Evolutionary conservation across 2,888 invertebrate species (phyloP).

Genomic region (Leptinotarsa haldemani): DNA sequence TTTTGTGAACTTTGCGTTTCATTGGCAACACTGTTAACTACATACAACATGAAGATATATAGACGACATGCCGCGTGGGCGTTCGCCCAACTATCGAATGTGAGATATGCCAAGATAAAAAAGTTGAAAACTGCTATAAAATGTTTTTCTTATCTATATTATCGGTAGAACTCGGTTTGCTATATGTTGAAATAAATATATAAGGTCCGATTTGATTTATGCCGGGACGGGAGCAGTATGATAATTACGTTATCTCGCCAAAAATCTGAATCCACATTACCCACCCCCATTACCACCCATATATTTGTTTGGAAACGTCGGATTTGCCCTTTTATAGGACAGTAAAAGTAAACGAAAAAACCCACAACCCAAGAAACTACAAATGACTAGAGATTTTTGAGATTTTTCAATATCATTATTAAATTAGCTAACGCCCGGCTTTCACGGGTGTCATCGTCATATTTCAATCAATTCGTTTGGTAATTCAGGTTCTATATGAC

Average conservation of each 20-base stretch:
- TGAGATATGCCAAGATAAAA: conserved; percentile 59
- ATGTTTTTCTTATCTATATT: conserved; percentile 53
- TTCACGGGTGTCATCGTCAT: too few relatives aligned
- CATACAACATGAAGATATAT: conserved; percentile 59
- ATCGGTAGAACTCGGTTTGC: conserved; percentile 47
- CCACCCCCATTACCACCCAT: neutral
- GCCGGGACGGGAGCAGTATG: conserved; percentile 32
- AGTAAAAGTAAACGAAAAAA: too few relatives aligned
- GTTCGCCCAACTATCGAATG: conserved; percentile 60
- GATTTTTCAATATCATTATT: too few relatives aligned
- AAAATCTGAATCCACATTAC: conserved; percentile 23
- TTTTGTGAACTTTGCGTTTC: too few relatives aligned
- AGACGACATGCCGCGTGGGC: conserved; percentile 58
- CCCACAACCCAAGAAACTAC: too few relatives aligned
- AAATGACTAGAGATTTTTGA: too few relatives aligned
- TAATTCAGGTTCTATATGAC: too few relatives aligned
- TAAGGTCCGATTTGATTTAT: conserved; percentile 35
- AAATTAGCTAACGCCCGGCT: too few relatives aligned
- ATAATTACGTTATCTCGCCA: conserved; percentile 32
- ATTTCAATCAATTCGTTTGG: too few relatives aligned
- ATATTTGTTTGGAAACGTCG: neutral
- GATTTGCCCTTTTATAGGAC: neutral
- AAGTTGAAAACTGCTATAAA: conserved; percentile 57
- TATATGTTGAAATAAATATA: conserved; percentile 49
- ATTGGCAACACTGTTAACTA: conserved; percentile 10